Conservation (phyloP, 2,888 invertebrate species). For the Barypeithes pellucidus region DNA sequence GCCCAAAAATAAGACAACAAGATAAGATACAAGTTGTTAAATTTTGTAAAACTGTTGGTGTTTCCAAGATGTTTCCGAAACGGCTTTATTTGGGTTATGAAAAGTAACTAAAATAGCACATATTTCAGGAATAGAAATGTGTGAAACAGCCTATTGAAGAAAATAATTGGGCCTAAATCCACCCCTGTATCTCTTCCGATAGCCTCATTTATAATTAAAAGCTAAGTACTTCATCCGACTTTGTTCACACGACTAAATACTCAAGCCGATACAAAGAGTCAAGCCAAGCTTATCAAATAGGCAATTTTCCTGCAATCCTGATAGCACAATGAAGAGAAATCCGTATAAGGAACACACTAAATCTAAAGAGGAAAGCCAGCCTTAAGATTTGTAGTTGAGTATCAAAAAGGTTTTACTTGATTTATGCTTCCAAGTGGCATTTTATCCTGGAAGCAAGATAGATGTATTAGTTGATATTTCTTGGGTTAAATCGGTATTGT, state of each 20-base stretch:
- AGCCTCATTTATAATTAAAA: no score
- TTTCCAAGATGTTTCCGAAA: no score
- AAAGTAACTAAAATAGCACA: no score
- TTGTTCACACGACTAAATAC: not conserved
- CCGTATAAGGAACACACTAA: slow-evolving; percentile 19
- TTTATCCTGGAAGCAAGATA: not conserved
- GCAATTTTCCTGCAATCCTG: slow-evolving; percentile 22
- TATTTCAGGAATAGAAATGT: no score
- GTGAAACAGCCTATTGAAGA: no score
- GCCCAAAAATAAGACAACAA: no score
- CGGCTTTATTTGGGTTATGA: no score
- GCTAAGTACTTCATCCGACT: not conserved
- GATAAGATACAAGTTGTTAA: no score
- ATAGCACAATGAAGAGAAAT: slow-evolving; percentile 22
- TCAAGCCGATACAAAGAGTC: not conserved
- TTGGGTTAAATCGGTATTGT: no score
- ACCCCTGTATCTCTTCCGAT: no score
- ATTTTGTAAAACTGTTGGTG: no score
- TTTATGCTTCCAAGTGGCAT: slow-evolving; percentile 14
- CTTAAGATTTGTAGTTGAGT: slow-evolving; percentile 29
- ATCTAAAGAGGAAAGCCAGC: slow-evolving; percentile 22
- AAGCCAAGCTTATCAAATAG: slow-evolving; percentile 5
- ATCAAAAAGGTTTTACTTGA: slow-evolving; percentile 31
- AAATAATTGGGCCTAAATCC: no score
- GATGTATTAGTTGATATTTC: not conserved